Conservation (phyloP, 2,797 vertebrate genomes). For the Mus minutoides region DNA sequence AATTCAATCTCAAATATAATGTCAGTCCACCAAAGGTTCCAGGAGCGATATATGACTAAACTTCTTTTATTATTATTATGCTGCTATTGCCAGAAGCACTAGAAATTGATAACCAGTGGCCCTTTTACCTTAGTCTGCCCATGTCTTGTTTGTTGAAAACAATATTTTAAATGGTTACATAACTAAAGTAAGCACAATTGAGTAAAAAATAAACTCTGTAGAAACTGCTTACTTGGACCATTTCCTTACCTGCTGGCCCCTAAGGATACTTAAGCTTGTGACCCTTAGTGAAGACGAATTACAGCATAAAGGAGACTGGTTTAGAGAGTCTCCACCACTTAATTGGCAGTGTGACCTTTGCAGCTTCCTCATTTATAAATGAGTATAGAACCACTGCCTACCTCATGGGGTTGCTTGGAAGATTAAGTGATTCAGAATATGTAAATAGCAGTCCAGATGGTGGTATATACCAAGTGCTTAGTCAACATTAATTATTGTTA, state of each 20-base stretch:
- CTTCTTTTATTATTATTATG: background rate
- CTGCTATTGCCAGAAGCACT: background rate
- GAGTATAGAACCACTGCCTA: background rate
- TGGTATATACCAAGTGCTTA: background rate
- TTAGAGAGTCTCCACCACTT: background rate
- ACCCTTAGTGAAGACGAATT: background rate
- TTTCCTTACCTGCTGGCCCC: background rate
- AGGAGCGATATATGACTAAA: background rate
- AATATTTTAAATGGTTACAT: background rate
- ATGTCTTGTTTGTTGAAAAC: background rate
- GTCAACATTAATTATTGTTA: background rate
- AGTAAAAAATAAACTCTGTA: background rate
- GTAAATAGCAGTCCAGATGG: background rate
- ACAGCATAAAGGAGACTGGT: background rate
- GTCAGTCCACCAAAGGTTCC: background rate
- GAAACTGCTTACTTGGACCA: background rate
- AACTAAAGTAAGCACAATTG: background rate
- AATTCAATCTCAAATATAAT: background rate
- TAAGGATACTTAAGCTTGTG: background rate
- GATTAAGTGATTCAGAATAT: background rate
- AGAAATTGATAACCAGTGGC: background rate
- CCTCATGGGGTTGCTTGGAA: background rate
- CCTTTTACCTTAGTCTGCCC: background rate
- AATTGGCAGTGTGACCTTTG: background rate
- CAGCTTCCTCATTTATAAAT: slow-evolving; percentile 7